Base-by-base conservation (phyloP, 2,888 invertebrate genomes). In the Sarcophaga carnaria region DNA sequence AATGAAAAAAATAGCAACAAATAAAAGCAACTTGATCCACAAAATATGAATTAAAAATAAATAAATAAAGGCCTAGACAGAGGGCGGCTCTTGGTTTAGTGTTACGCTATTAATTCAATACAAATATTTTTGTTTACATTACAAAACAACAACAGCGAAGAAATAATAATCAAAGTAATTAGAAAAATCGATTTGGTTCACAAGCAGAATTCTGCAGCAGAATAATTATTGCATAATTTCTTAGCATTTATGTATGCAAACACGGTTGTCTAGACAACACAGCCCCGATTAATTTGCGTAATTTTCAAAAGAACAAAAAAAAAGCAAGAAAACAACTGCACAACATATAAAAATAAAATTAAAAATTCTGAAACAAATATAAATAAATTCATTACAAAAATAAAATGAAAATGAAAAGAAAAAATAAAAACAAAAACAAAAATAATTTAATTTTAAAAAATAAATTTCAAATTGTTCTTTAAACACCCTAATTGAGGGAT, bases 231-330 rank as follows among this genome's bases (percentile, higher is more conserved):
- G 86, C 83, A 83, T 87, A 87, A 87, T 83, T 83, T 80, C 64
- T 20, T 60, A 25, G n/a, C 69, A 86, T 80, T 86, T 74, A 80
- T 78, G 69, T 66, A 78, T 75, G 74, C 60, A 64, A 74, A 74
- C 71, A 63, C 64, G 67, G 8, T 37, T 49, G 86, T 86, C 86
- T 86, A 86, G 86, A 86, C 86, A 78, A 78, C 75, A 80, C 76
- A 80, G 62, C 70, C 47, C 27, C 80, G 64, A 78, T 81, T 78
- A 81, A 83, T 83, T 87, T 75, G 80, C 78, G 75, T 78, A 83
- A 86, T 72, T 67, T 82, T 14, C 0, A 54, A 54, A 12, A 54
- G 12, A 54, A 37, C 54, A 76, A 70, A 25, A 66, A 64, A 47
- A 45, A 27, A 47, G 11, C 22, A 49, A 59, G 22, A 69, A 25